Percentiles rank a stretch among this genome's conserved stretches.
Conservation (phyloP, 2,888 invertebrate species). For the Halocaridina rubra region DNA sequence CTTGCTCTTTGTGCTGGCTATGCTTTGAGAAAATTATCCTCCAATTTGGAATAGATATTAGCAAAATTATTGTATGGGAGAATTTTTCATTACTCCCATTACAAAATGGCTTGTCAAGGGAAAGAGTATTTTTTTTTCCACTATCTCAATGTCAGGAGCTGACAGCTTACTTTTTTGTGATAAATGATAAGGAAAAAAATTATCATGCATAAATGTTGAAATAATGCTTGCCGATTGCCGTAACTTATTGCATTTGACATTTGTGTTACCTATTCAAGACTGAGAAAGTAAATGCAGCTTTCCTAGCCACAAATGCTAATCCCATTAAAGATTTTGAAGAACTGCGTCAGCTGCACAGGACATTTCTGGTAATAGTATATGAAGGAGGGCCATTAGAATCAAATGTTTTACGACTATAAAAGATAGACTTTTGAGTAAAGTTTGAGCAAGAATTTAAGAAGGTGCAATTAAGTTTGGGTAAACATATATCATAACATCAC, state of each 20-base stretch:
- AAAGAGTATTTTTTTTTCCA: background rate
- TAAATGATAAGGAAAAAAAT: background rate
- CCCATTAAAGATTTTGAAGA: background rate
- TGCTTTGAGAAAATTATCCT: constrained; percentile 40
- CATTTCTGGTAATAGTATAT: background rate
- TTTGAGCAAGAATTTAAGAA: background rate
- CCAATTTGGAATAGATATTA: constrained; percentile 37
- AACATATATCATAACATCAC: background rate
- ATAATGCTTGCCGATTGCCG: background rate
- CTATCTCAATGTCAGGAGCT: background rate
- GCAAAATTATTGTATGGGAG: constrained; percentile 33
- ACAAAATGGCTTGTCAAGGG: no score
- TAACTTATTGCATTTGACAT: background rate
- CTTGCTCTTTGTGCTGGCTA: constrained; percentile 35
- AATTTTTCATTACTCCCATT: constrained; percentile 9
- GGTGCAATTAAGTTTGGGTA: background rate
- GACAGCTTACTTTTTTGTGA: background rate
- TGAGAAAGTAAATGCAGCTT: background rate
- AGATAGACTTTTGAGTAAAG: background rate
- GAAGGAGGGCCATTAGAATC: no score
- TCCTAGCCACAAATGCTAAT: constrained; percentile 5
- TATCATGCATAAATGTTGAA: background rate
- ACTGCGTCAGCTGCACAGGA: no score
- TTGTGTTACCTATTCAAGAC: background rate
- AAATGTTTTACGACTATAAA: background rate